Percentiles rank a stretch among this genome's conserved stretches.
Conservation (phyloP, 2,888 invertebrate species). For the Xestia c-nigrum region DNA sequence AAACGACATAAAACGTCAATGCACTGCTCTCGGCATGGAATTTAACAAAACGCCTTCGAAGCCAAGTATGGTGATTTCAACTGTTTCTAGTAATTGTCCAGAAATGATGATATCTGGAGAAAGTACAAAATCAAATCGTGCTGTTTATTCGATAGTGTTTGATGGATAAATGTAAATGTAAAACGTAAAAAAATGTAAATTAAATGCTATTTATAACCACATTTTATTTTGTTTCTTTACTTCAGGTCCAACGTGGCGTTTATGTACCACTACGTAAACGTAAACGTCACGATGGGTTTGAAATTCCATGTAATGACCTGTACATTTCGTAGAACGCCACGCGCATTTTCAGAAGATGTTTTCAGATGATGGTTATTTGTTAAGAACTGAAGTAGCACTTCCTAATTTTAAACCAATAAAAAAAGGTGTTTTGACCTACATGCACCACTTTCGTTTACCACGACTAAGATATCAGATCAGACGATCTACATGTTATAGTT, state of each 20-base stretch:
- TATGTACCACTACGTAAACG: neutral
- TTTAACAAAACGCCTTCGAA: constrained; percentile 35
- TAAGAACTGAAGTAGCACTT: neutral
- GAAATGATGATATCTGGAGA: constrained; percentile 46
- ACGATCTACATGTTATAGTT: constrained; percentile 7
- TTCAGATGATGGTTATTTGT: neutral
- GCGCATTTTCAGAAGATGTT: neutral
- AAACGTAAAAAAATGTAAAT: no score
- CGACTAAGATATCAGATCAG: no score
- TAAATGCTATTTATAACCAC: constrained; percentile 32
- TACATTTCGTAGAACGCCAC: neutral
- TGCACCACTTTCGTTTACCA: neutral
- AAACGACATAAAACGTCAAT: constrained; percentile 79
- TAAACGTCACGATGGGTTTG: neutral
- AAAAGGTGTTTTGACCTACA: no score
- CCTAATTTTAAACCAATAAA: neutral
- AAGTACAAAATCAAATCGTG: constrained; percentile 79
- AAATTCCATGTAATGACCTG: neutral
- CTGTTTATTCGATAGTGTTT: constrained; percentile 84
- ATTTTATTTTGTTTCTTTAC: constrained; percentile 7
- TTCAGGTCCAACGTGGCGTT: neutral
- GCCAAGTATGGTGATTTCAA: constrained; percentile 19
- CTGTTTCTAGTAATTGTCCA: constrained; percentile 24
- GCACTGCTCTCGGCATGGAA: constrained; percentile 71
- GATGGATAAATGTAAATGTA: constrained; percentile 74